Conservation (phyloP, 2,113 vertebrate genomes). For the Platichthys stellatus region DNA sequence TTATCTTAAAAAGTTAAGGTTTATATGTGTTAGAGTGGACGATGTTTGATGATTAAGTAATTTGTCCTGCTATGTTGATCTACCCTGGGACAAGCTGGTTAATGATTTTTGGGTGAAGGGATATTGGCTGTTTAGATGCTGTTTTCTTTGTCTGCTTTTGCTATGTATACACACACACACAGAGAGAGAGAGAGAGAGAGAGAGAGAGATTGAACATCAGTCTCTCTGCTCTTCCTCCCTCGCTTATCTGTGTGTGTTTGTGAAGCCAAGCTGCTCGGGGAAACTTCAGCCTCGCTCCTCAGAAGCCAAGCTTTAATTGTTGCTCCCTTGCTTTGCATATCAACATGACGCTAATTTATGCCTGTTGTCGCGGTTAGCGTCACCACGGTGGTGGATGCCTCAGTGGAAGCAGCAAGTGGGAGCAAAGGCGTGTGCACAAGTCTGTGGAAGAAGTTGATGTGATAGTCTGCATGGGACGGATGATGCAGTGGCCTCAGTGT, state of each 20-base stretch:
- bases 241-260: neutral
- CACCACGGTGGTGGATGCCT: constrained; percentile 68
- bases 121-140: constrained; percentile 7
- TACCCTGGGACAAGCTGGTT: neutral
- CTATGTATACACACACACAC: no score
- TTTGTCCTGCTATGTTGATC: constrained; percentile 1
- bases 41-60: neutral
- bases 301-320: constrained; percentile 86
- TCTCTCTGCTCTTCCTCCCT: constrained; percentile 21
- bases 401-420: constrained; percentile 71
- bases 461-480: constrained; percentile 50
- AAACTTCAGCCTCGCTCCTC: constrained; percentile 82
- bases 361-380: constrained; percentile 76
- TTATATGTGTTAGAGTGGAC: neutral
- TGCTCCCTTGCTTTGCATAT: constrained; percentile 82
- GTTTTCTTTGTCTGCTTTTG: constrained; percentile 22
- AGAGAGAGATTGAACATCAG: no score
- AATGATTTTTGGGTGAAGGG: constrained; percentile 7
- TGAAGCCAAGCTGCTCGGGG: constrained; percentile 75
- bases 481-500: constrained; percentile 28
- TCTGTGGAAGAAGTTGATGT: constrained; percentile 45
- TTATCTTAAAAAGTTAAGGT: neutral
- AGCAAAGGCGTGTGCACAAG: constrained; percentile 44
- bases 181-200: no score
- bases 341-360: constrained; percentile 82